Percentiles rank a stretch among this genome's conserved stretches.
phyloP scores from a whole-genome alignment of 2,888 invertebrate genomes.

The Sminthurides aquaticus region DNA sequence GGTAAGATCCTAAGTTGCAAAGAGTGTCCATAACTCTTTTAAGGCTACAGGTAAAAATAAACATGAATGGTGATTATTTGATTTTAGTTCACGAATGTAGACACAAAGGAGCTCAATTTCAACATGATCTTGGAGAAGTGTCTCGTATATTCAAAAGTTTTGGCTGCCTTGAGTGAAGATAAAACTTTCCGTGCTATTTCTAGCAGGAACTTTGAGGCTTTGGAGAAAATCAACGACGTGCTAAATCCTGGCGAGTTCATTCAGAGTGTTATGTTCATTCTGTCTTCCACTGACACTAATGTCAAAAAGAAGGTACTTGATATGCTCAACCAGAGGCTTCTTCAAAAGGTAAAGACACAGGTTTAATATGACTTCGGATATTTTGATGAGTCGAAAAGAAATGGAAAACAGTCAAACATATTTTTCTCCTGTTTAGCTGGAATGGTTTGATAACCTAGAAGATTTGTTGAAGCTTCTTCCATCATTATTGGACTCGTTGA shows the following conservation, averaged over 20 bases:
- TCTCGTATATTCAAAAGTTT: constrained; percentile 30
- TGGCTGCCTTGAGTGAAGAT: constrained; percentile 30
- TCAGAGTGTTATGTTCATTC: constrained; percentile 26
- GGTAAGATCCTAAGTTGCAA: too few species aligned
- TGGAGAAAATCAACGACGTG: constrained; percentile 38
- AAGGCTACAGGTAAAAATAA: too few species aligned
- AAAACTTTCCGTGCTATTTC: constrained; percentile 36
- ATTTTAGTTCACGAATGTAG: constrained; percentile 30
- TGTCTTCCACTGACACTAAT: constrained; percentile 29
- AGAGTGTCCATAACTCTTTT: too few species aligned
- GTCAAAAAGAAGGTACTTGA: constrained; percentile 41
- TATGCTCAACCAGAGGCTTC: constrained; percentile 39
- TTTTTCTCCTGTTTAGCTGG: constrained; percentile 26
- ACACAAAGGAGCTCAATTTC: constrained; percentile 26
- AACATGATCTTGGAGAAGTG: constrained; percentile 36
- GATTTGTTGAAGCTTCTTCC: constrained; percentile 52
- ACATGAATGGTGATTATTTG: neutral
- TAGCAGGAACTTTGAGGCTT: constrained; percentile 38
- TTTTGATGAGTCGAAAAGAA: neutral
- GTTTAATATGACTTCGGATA: neutral
- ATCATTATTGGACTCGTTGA: constrained; percentile 52
- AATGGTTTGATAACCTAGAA: constrained; percentile 39
- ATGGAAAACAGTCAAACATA: too few species aligned
- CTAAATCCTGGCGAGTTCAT: constrained; percentile 36
- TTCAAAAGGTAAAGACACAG: constrained; percentile 36